Evolutionary conservation across 2,113 vertebrate species (phyloP).

Genomic region (Hemibagrus wyckioides): DNA sequence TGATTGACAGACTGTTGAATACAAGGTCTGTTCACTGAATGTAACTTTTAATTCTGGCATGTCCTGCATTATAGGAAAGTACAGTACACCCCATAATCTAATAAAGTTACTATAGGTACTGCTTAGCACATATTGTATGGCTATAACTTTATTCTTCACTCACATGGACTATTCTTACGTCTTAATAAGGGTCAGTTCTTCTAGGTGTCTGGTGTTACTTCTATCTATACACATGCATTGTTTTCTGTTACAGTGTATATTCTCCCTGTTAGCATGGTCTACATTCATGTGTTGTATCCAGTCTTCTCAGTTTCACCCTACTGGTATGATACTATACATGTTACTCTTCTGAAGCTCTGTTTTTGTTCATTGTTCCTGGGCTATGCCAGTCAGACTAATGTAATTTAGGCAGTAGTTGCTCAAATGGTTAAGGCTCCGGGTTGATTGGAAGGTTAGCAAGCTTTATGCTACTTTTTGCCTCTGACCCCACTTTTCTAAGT

Average conservation of each 20-base stretch:
- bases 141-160: neutral
- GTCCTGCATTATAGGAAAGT: neutral
- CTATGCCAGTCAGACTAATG: neutral
- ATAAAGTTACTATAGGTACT: neutral
- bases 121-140: neutral
- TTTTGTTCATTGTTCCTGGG: neutral
- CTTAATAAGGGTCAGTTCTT: neutral
- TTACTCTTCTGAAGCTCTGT: neutral
- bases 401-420: neutral
- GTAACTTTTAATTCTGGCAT: no score
- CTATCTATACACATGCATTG: neutral
- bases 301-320: neutral
- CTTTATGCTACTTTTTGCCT: no score
- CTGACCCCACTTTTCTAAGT: no score
- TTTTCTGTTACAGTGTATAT: neutral
- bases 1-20: no score
- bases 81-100: neutral
- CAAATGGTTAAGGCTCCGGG: no score
- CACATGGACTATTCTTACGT: neutral
- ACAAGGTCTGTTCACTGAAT: neutral
- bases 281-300: neutral
- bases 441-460: no score
- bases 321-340: neutral
- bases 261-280: neutral
- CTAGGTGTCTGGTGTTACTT: neutral